These are phyloP conservation scores for Pinctada fucata DNA, from an alignment of 2,888 invertebrate species.

Conservation along the genomic window DNA sequence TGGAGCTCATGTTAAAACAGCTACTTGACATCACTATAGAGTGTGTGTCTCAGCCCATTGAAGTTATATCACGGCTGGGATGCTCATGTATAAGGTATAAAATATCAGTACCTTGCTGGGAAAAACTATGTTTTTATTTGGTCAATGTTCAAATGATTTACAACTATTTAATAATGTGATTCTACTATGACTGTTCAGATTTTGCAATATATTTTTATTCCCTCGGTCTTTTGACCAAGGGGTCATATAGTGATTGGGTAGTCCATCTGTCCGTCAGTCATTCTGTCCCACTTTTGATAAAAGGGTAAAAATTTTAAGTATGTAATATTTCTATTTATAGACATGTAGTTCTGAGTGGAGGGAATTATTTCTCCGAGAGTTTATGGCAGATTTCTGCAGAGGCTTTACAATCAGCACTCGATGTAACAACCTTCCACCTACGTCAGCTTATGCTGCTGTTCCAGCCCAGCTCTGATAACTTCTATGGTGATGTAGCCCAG, in stretches of 20 bases:
- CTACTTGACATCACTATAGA: constrained; percentile 90
- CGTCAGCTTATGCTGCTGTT: constrained; percentile 93
- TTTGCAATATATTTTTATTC: too few relatives aligned
- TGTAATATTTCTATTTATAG: constrained; percentile 50
- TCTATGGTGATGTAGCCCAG: constrained; percentile 90
- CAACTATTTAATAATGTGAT: too few relatives aligned
- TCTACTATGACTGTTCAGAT: too few relatives aligned
- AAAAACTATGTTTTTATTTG: too few relatives aligned
- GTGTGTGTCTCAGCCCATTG: constrained; percentile 92
- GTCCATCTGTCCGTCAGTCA: too few relatives aligned
- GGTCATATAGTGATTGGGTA: too few relatives aligned
- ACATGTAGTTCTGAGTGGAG: constrained; percentile 85
- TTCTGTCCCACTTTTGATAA: too few relatives aligned
- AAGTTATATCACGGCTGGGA: constrained; percentile 92
- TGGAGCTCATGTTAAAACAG: constrained; percentile 90
- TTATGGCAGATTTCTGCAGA: constrained; percentile 93
- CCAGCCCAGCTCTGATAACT: constrained; percentile 93
- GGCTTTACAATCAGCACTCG: constrained; percentile 89
- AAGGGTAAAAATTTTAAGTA: too few relatives aligned
- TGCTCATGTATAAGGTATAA: constrained; percentile 89
- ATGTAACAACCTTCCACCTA: constrained; percentile 88
- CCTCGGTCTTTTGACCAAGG: too few relatives aligned
- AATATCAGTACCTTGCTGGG: too few relatives aligned
- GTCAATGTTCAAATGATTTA: too few relatives aligned
- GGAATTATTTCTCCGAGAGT: constrained; percentile 84